A percentile compares a stretch with the other conserved stretches of the same genome.
Evolutionary conservation across 2,113 vertebrate species (phyloP).

Genomic region (Hippocampus comes): DNA sequence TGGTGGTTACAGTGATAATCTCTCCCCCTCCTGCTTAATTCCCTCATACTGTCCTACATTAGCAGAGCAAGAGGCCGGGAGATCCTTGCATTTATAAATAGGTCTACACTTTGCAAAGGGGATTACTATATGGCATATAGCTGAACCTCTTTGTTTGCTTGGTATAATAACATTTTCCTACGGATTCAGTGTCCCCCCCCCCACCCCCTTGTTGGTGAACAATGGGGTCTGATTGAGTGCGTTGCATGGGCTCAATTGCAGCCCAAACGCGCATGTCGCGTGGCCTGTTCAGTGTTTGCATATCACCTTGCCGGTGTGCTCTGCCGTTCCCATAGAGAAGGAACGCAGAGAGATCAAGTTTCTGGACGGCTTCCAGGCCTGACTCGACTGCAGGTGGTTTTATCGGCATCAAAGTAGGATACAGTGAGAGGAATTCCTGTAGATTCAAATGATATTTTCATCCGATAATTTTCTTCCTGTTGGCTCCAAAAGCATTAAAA

Average conservation of each 20-base stretch:
- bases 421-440: background rate
- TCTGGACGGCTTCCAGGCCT: constrained; percentile 13
- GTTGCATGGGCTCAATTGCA: constrained; percentile 42
- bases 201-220: constrained; percentile 9
- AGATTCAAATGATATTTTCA: constrained; percentile 1
- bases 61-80: constrained; percentile 57
- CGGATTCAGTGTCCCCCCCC: constrained; percentile 14
- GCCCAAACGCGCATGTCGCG: constrained; percentile 8
- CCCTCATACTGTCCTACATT: constrained; percentile 72
- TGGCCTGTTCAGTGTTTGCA: constrained; percentile 39
- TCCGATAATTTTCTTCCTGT: background rate
- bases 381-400: constrained; percentile 11
- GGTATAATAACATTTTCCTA: constrained; percentile 14
- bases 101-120: constrained; percentile 50
- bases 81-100: constrained; percentile 60
- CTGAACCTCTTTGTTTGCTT: constrained; percentile 33
- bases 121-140: constrained; percentile 48
- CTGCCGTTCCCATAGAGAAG: constrained; percentile 50
- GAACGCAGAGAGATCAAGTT: constrained; percentile 36
- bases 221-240: constrained; percentile 25
- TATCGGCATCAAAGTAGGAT: constrained; percentile 20
- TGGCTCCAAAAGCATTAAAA: background rate
- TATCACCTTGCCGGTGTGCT: constrained; percentile 30
- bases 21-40: constrained; percentile 58
- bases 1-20: constrained; percentile 56